Evolutionary conservation across 35 echinoderm and acorn worm genomes (phyloP), one percentile per base, ranked within the genome.

Genomic region (Lytechinus variegatus): DNA sequence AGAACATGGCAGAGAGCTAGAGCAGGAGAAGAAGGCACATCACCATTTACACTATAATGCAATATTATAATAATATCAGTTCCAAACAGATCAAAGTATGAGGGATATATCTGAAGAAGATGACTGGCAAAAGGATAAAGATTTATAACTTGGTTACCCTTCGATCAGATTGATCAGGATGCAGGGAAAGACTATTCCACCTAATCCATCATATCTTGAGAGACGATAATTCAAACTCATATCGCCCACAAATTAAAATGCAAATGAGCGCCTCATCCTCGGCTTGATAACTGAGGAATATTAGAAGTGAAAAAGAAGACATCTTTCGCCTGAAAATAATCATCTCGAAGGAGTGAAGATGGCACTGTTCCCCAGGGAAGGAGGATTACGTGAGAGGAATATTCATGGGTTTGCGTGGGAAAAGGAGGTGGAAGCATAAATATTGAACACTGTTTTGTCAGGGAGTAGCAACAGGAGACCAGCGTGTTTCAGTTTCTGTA

Each of bases 301-400:
- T 79, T 79, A 16, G n/a, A 79, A 19, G 19, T 24, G 16, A 79
- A 79, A 24, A 79, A 79, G 66, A 7, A 79, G 66, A 21, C 61
- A 21, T 72, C 61, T 57, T 10, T 57, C 55, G 56, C 9, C 56
- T 79, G 66, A 79, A 44, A 90, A 90, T 90, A 54, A 90, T 90
- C 52, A 52, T 90, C 88, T 33, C 52, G 27, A 54, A 27, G 19
- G 11, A 27, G 52, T 28, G 52, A 90, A 90, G 29, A 90, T 90
- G 88, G 52, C 88, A 90, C 29, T 90, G 12, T 52, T 90, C 88
- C 52, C 88, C 3, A 33, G 88, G 52, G 88, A 1, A 29, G n/a
- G 52, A 33, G 88, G 66, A 44, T 54, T 90, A 90, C 88, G 88
- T 90, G 88, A 52, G 16, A 52, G 52, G 88, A 90, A 90, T 90